Base-by-base conservation (phyloP, 2,888 invertebrate genomes). In the Eupithecia subfuscata region DNA sequence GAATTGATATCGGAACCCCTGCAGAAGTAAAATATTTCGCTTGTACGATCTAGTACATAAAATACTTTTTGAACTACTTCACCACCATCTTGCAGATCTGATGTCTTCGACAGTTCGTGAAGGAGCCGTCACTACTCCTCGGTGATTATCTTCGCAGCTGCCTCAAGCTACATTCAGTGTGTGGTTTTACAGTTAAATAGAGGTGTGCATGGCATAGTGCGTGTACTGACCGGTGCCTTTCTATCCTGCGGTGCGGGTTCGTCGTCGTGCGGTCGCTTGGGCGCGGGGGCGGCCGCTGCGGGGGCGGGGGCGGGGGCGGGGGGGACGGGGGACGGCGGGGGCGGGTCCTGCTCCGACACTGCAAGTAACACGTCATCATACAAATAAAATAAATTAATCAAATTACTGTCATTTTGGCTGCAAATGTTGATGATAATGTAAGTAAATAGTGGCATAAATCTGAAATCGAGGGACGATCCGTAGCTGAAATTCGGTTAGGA, bases 221-320 rank as follows among this genome's bases (percentile, higher is more conserved):
- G 25, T 11, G 25, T 18, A 88, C 89, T 86, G 34, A 97, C 98
- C 82, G 97, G 97, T 74, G 97, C 97, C 87, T 98, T 97, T 86
- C 97, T 97, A 91, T 97, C 97, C 91, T 97, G 97, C 81, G 96
- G 96, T 87, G 95, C 94, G 95, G 96, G 85, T 40, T 90, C 90
- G 84, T 92, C 92, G 80, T 90, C 90, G 86, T 90, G 90, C 71
- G 92, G 92, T 0, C 93, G 84, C 88, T 93, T 93, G 86, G 64
- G 78, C 68, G 82, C 80, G 73, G 74, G 81, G n/a, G n/a, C n/a
- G n/a, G n/a, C n/a, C n/a, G n/a, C n/a, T 75, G 76, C 79, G 43
- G 45, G 80, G 64, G 65, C 81, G n/a, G 34, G 34, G 37, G 22
- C 82, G 56, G 69, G 82, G 69, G 83, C 78, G 71, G 70, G n/a